Conservation (phyloP, 1,140 invertebrate species). For the Coenobita brevimanus region DNA sequence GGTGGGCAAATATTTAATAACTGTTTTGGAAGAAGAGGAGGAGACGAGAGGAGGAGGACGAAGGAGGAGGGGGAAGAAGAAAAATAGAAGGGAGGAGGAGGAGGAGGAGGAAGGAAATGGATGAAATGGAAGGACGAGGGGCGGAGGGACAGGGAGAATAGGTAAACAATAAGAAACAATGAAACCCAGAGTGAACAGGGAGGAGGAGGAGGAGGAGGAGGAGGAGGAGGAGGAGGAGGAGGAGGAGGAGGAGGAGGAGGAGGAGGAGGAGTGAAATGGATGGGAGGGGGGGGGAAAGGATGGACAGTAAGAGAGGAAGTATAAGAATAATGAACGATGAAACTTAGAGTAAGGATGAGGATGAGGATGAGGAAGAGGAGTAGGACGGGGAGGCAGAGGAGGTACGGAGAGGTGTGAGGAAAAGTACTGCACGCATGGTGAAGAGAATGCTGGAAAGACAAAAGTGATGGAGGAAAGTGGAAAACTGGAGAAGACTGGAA, state of each 20-base stretch:
- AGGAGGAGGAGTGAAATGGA: not conserved
- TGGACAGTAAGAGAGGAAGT: not conserved
- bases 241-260: not conserved
- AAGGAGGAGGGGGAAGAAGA: not conserved
- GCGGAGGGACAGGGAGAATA: not conserved
- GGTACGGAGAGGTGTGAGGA: not conserved
- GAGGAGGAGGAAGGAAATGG: not conserved
- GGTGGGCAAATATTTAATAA: too few relatives aligned
- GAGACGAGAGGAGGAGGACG: too few relatives aligned
- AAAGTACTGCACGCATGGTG: not conserved
- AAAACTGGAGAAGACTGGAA: not conserved
- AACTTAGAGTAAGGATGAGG: too few relatives aligned
- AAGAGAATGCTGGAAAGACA: not conserved
- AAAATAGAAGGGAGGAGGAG: not conserved
- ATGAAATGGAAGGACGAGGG: not conserved
- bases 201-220: not conserved
- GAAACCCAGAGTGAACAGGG: too few relatives aligned
- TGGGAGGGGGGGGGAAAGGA: not conserved
- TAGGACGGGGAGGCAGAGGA: not conserved
- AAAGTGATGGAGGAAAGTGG: not conserved
- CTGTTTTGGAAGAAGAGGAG: too few relatives aligned
- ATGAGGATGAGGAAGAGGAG: not conserved
- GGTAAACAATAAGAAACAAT: too few relatives aligned
- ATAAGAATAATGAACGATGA: not conserved
- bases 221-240: not conserved